Percentiles rank a stretch among this genome's conserved stretches.
phyloP scores from a whole-genome alignment of 2,113 vertebrate genomes.

The Montifringilla adamsi region DNA sequence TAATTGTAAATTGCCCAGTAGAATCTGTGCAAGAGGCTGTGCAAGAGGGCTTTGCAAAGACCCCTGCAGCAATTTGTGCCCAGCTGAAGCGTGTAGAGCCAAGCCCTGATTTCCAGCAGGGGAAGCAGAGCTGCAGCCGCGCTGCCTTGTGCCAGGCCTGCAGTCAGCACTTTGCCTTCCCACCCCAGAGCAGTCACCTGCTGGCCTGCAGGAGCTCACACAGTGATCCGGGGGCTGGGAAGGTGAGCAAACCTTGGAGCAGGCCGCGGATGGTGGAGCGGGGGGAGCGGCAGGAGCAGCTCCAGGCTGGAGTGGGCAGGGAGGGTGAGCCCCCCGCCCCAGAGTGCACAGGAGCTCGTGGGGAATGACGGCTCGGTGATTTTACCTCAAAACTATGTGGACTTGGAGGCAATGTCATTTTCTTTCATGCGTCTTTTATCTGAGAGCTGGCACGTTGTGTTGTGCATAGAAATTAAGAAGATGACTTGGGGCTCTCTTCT shows the following conservation, averaged over 20 bases:
- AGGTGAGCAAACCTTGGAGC: accelerated
- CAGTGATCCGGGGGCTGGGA: background rate
- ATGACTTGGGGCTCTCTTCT: constrained; percentile 75
- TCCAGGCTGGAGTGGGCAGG: background rate
- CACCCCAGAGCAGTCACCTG: background rate
- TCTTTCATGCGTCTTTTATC: constrained; percentile 70
- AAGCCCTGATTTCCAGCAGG: background rate
- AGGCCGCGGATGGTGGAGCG: accelerated
- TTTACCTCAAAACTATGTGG: constrained; percentile 69
- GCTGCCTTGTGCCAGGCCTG: background rate
- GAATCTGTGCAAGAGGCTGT: background rate
- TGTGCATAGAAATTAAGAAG: constrained; percentile 67
- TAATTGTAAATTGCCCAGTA: background rate
- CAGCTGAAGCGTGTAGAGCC: background rate
- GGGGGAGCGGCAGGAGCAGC: background rate
- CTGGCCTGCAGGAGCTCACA: background rate
- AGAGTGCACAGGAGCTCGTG: background rate
- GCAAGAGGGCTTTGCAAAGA: background rate
- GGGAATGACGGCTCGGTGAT: constrained; percentile 52
- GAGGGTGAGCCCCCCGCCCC: background rate
- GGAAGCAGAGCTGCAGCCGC: background rate
- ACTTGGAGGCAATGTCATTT: constrained; percentile 64
- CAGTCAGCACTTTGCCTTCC: background rate
- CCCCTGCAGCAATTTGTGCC: background rate
- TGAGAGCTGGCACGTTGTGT: constrained; percentile 59